phyloP scores from a whole-genome alignment of 2,797 vertebrate species.

The Gouania willdenowi region DNA sequence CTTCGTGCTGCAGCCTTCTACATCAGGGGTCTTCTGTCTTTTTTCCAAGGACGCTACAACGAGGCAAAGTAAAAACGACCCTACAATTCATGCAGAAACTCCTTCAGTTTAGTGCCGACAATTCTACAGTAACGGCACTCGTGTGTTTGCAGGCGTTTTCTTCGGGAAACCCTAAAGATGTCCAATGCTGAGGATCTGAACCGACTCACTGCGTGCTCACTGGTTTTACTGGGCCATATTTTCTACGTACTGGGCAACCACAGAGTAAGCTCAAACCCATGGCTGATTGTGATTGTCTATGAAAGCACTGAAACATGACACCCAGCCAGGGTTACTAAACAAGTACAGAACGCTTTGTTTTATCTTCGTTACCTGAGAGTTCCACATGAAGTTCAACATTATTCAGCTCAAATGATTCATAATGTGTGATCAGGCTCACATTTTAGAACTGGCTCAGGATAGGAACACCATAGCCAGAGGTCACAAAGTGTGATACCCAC shows the following conservation, averaged over 20 bases:
- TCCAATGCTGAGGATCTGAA: conserved; percentile 97
- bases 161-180: conserved; percentile 98
- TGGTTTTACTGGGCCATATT: conserved; percentile 95
- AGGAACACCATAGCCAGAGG: too few relatives aligned
- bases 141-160: conserved; percentile 87
- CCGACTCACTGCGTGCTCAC: conserved; percentile 92
- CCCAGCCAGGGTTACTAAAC: too few relatives aligned
- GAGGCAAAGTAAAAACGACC: conserved; percentile 88
- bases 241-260: conserved; percentile 97
- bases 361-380: too few relatives aligned
- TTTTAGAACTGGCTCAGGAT: too few relatives aligned
- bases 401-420: too few relatives aligned
- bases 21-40: conserved; percentile 95
- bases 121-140: too few relatives aligned
- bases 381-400: too few relatives aligned
- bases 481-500: too few relatives aligned
- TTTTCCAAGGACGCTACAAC: conserved; percentile 97
- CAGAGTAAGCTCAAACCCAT: conserved; percentile 84
- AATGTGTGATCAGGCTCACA: too few relatives aligned
- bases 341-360: too few relatives aligned
- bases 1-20: conserved; percentile 96
- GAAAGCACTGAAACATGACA: too few relatives aligned
- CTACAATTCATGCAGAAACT: background rate
- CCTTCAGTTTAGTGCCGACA: background rate
- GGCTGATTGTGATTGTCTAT: too few relatives aligned